Evolutionary conservation across 2,113 vertebrate genomes (phyloP).

Genomic region (Gymnorhina tibicen): DNA sequence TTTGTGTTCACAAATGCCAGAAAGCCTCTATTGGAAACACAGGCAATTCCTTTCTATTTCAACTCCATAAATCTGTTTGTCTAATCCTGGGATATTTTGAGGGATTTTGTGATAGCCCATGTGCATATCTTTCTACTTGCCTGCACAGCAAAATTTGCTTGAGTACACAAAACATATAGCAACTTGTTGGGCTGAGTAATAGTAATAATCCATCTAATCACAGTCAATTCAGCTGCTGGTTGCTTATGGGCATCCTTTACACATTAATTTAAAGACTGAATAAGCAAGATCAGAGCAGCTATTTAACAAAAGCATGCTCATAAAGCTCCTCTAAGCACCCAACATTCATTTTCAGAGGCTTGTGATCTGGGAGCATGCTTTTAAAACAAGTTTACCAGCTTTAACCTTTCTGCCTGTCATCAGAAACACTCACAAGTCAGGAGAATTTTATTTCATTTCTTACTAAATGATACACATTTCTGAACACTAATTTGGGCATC

Average conservation of each 20-base stretch:
- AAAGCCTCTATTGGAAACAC: neutral
- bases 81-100: conserved; percentile 34
- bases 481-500: neutral
- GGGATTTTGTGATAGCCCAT: neutral
- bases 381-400: conserved; percentile 22
- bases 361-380: conserved; percentile 9
- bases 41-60: neutral
- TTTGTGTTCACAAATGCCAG: neutral
- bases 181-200: conserved; percentile 65
- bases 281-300: conserved; percentile 67
- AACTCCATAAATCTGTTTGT: neutral
- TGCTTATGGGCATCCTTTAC: conserved; percentile 61
- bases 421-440: neutral
- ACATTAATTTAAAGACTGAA: conserved; percentile 68
- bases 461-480: neutral
- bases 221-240: conserved; percentile 53
- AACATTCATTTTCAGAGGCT: conserved; percentile 33
- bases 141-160: conserved; percentile 44
- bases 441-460: neutral
- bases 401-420: neutral
- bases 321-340: conserved; percentile 38
- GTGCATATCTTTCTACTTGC: conserved; percentile 24
- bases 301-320: conserved; percentile 52
- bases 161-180: conserved; percentile 58
- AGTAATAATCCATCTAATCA: conserved; percentile 68